Percentiles rank a stretch among this genome's conserved stretches.
Conservation (phyloP, 2,797 vertebrate species). For the Pelodytes ibericus region DNA sequence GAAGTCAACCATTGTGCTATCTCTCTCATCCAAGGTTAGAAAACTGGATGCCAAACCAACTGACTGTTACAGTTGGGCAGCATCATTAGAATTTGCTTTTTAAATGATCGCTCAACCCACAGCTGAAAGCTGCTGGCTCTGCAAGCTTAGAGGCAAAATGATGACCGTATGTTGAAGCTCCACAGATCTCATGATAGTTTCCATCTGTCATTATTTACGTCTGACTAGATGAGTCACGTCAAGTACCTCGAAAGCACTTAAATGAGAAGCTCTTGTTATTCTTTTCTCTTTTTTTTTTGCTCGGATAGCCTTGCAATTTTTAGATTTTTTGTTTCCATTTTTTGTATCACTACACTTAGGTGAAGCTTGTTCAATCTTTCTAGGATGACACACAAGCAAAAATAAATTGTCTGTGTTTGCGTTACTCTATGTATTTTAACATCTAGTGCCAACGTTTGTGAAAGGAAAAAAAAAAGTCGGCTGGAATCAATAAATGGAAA, state of each 20-base stretch:
- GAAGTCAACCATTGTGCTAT: conserved; percentile 67
- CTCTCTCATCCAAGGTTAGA: conserved; percentile 75
- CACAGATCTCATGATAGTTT: conserved; percentile 99
- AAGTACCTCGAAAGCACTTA: conserved; percentile 94
- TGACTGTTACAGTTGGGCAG: conserved; percentile 84
- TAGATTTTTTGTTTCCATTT: conserved; percentile 67
- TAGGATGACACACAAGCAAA: conserved; percentile 86
- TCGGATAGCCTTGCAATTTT: conserved; percentile 80
- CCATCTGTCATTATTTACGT: conserved; percentile 99
- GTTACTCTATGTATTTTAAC: conserved; percentile 84
- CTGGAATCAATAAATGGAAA: conserved; percentile 76
- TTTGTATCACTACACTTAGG: conserved; percentile 96
- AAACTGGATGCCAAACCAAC: conserved; percentile 82
- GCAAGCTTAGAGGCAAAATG: conserved; percentile 97
- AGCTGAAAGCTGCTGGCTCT: conserved; percentile 88
- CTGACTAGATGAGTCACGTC: conserved; percentile 98
- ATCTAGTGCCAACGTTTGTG: conserved; percentile 62
- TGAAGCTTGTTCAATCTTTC: conserved; percentile 90
- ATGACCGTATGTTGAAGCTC: conserved; percentile 95
- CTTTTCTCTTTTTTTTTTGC: conserved; percentile 75
- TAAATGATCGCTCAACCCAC: conserved; percentile 91
- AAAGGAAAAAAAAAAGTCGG: conserved; percentile 65
- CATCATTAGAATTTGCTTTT: conserved; percentile 93
- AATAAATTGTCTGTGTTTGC: conserved; percentile 76
- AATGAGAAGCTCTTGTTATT: conserved; percentile 85